Evolutionary conservation across 2,888 invertebrate species (phyloP).

Genomic region (Morpho helenor): DNA sequence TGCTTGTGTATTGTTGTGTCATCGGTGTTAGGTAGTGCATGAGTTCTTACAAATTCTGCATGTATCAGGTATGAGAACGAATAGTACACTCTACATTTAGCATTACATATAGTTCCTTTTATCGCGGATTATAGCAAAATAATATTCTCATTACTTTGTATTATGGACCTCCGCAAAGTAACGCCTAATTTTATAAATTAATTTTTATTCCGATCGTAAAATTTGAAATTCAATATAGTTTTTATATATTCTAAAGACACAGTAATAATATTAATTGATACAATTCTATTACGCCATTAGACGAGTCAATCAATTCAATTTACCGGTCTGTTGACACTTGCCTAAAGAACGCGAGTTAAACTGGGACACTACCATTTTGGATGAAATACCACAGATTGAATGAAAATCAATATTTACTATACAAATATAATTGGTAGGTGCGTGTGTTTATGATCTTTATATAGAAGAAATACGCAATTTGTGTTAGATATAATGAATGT

Average conservation of each 20-base stretch:
- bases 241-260: neutral
- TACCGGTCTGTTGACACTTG: slow-evolving; percentile 26
- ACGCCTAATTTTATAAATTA: too few species aligned
- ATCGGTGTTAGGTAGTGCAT: too few species aligned
- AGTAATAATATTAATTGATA: slow-evolving; percentile 16
- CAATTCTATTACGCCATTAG: slow-evolving; percentile 20
- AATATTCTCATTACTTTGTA: too few species aligned
- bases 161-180: too few species aligned
- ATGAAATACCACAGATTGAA: slow-evolving; percentile 25
- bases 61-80: too few species aligned
- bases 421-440: neutral
- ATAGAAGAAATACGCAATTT: neutral
- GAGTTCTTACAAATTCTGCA: too few species aligned
- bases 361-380: slow-evolving; percentile 31
- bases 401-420: slow-evolving; percentile 13
- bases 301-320: slow-evolving; percentile 14
- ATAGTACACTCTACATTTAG: too few species aligned
- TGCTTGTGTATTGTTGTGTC: too few species aligned
- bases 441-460: slow-evolving; percentile 4
- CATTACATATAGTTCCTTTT: too few species aligned
- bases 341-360: slow-evolving; percentile 21
- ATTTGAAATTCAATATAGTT: neutral
- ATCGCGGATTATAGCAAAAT: too few species aligned
- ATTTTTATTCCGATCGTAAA: too few species aligned
- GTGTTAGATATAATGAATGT: neutral